These are phyloP conservation scores for Anomalospiza imberbis DNA, from an alignment of 2,797 vertebrate species.

Conservation along the genomic window DNA sequence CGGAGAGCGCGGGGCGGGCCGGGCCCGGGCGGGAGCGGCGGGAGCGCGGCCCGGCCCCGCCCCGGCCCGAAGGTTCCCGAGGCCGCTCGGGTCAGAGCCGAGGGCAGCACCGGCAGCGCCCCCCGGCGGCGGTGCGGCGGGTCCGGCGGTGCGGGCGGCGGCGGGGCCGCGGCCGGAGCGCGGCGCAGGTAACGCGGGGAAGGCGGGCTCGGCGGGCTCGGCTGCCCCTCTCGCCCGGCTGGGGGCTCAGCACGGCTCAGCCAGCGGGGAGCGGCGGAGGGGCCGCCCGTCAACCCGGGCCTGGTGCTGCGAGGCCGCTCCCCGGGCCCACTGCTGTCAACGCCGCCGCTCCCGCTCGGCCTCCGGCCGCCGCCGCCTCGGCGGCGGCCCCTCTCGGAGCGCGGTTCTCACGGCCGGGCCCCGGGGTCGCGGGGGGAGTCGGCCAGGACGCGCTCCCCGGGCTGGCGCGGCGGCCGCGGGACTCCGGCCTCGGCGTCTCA, in stretches of 20 bases:
- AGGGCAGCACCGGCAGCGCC: background rate
- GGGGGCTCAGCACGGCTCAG: background rate
- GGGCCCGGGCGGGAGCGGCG: background rate
- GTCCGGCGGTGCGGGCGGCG: background rate
- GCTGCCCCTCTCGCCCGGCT: background rate
- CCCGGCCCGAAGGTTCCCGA: background rate
- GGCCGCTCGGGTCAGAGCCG: background rate
- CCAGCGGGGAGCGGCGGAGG: background rate
- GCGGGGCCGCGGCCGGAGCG: background rate
- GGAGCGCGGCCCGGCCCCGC: background rate
- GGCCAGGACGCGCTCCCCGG: background rate
- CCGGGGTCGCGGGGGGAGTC: background rate
- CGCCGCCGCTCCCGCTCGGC: background rate
- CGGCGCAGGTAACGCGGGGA: background rate
- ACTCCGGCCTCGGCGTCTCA: background rate
- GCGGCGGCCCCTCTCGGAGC: background rate
- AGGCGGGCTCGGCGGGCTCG: background rate
- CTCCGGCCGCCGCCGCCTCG: background rate
- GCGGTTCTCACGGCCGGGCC: background rate
- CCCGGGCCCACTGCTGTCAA: too few species aligned
- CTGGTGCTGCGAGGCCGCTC: background rate
- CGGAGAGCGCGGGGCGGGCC: background rate
- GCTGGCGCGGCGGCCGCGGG: background rate
- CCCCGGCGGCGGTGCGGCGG: background rate
- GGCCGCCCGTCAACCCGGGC: background rate